Percentiles rank a stretch among this genome's conserved stretches.
These are phyloP conservation scores for Rhyzopertha dominica DNA, from an alignment of 1,140 invertebrate genomes.

Conservation along the genomic window DNA sequence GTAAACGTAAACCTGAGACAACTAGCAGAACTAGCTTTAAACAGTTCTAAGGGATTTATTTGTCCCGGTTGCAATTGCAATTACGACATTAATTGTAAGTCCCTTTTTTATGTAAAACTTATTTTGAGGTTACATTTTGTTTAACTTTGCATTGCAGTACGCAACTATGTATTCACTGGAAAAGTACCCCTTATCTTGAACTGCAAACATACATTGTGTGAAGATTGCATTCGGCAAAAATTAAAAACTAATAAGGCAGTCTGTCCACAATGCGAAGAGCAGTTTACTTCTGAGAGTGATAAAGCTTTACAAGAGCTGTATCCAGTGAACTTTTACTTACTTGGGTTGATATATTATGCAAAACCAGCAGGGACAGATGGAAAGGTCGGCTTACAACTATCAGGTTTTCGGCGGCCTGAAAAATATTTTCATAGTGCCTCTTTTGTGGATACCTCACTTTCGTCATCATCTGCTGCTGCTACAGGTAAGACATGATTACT, in stretches of 20 bases:
- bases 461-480: too few species aligned
- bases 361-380: constrained; percentile 1
- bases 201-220: constrained; percentile 47
- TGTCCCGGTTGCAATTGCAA: background rate
- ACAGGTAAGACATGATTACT: too few species aligned
- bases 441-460: too few species aligned
- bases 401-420: too few species aligned
- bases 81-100: background rate
- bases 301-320: constrained; percentile 16
- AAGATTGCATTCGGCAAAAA: constrained; percentile 30
- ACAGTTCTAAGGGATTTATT: background rate
- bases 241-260: constrained; percentile 6
- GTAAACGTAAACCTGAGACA: too few species aligned
- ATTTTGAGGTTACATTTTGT: constrained; percentile 2
- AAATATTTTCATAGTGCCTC: too few species aligned
- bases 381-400: constrained; percentile 9
- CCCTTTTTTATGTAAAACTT: background rate
- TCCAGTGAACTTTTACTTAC: constrained; percentile 34
- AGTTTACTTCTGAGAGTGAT: background rate
- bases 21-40: too few species aligned
- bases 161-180: constrained; percentile 12
- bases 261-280: constrained; percentile 23
- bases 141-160: constrained; percentile 26
- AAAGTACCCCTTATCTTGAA: constrained; percentile 40
- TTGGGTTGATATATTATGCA: constrained; percentile 22